Base-by-base conservation (phyloP, 1,140 invertebrate genomes). In the Prorops nasuta region DNA sequence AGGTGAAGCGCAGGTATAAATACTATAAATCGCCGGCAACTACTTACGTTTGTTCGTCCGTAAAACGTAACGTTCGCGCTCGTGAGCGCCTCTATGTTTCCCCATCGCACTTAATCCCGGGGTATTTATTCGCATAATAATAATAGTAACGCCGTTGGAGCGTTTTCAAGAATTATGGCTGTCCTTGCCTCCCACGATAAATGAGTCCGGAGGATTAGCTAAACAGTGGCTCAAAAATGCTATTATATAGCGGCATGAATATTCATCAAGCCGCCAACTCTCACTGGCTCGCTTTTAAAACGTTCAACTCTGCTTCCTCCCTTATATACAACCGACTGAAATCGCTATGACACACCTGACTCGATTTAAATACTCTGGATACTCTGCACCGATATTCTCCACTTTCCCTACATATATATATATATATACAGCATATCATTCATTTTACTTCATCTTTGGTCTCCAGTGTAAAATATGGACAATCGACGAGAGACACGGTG, bases 151-250 rank as follows among this genome's bases (percentile, higher is more conserved):
- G 62, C 61, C 64, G 64, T 73, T 56, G 64, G 66, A 66, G 66
- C 71, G 68, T 76, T 77, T 72, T 71, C 68, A 74, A 76, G 72
- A 77, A 73, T 75, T 76, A 77, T 74, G 54, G 68, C 74, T 71
- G 72, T 74, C 71, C 73, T 76, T 74, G 72, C 74, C 70, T 63
- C 60, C 63, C 59, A 76, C 69, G 72, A 77, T 76, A 76, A 77
- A 76, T 71, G 75, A 76, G 73, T 76, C 59, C 73, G 61, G 69
- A 76, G 75, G 75, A 77, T 76, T 77, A 77, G 73, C 74, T 76
- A 76, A 76, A 76, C 74, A 77, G 74, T 77, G 70, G 74, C 74
- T 76, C 75, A 77, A 76, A 77, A 77, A 77, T 77, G 72, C 76
- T 77, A 77, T 77, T 76, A 76, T 76, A 77, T 76, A 74, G 72